These are phyloP conservation scores for Ashinkailepas kermadecensis DNA, from an alignment of 2,888 invertebrate species.

Conservation along the genomic window DNA sequence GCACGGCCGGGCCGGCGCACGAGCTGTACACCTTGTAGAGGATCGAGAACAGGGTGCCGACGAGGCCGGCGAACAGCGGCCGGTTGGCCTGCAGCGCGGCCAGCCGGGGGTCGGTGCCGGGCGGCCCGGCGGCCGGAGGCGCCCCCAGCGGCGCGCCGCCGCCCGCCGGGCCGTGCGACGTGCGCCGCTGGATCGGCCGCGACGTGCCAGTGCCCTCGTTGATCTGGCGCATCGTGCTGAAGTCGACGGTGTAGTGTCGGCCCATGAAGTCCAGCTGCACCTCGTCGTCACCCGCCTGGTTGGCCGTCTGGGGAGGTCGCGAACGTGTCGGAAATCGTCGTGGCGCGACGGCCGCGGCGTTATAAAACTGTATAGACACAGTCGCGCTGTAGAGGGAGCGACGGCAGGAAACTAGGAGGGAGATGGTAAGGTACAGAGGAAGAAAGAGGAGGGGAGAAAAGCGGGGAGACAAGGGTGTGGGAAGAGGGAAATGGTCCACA, in stretches of 20 bases:
- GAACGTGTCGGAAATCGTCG: background rate
- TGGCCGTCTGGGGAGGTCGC: conserved; percentile 57
- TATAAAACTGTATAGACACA: no score
- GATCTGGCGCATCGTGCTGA: conserved; percentile 95
- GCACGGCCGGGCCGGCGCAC: conserved; percentile 93
- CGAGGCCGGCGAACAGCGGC: conserved; percentile 59
- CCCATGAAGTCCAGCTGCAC: conserved; percentile 86
- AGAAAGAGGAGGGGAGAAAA: no score
- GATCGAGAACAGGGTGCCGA: conserved; percentile 46
- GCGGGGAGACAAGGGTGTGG: no score
- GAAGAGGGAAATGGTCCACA: no score
- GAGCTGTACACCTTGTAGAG: conserved; percentile 72
- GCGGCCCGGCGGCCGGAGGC: conserved; percentile 33
- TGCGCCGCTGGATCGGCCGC: conserved; percentile 70
- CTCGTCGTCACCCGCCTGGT: conserved; percentile 89
- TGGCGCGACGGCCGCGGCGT: no score
- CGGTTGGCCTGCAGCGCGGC: conserved; percentile 62
- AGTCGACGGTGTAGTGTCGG: conserved; percentile 90
- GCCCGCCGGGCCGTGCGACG: conserved; percentile 25
- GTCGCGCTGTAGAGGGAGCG: no score
- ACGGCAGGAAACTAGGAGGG: no score
- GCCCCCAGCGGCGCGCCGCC: conserved; percentile 6
- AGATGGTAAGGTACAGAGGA: no score
- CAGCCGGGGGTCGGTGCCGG: conserved; percentile 54
- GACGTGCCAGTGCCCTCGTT: conserved; percentile 96